A percentile compares a stretch with the other conserved stretches of the same genome.
Conservation (phyloP, 2,888 invertebrate species). For the Clepsis dumicolana region DNA sequence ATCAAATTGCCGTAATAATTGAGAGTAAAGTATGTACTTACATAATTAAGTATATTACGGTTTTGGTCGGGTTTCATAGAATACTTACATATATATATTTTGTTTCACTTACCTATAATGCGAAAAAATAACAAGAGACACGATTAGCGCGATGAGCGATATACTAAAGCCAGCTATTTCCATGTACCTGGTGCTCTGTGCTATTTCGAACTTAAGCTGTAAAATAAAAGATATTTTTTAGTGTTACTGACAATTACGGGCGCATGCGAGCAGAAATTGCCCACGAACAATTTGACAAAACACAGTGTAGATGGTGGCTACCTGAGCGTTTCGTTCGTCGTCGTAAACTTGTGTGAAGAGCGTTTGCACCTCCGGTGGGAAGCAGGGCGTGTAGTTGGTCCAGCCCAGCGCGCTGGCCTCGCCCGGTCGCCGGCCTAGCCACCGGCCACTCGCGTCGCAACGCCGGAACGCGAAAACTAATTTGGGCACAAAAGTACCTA, state of each 20-base stretch:
- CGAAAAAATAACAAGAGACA: constrained; percentile 93
- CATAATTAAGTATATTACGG: no score
- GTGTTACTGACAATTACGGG: neutral
- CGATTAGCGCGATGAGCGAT: constrained; percentile 90
- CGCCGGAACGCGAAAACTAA: constrained; percentile 90
- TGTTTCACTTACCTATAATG: constrained; percentile 89
- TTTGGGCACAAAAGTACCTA: constrained; percentile 41
- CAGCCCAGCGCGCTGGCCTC: constrained; percentile 86
- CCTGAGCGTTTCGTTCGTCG: constrained; percentile 72
- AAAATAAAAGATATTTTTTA: constrained; percentile 48
- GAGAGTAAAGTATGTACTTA: no score
- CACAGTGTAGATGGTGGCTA: constrained; percentile 44
- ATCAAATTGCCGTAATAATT: no score
- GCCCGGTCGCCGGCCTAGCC: constrained; percentile 85
- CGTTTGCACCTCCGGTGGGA: constrained; percentile 89
- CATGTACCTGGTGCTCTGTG: constrained; percentile 89
- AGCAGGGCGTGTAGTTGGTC: constrained; percentile 94
- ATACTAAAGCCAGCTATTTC: constrained; percentile 94
- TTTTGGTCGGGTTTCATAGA: no score
- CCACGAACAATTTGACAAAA: neutral
- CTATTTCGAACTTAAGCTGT: constrained; percentile 89
- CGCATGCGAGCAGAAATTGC: neutral
- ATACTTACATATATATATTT: constrained; percentile 1
- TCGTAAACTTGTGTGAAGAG: constrained; percentile 88
- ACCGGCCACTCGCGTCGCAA: constrained; percentile 89